Percentiles rank a stretch among this genome's conserved stretches.
These are phyloP conservation scores for Ashinkailepas kermadecensis DNA, from an alignment of 2,888 invertebrate genomes.

Conservation along the genomic window DNA sequence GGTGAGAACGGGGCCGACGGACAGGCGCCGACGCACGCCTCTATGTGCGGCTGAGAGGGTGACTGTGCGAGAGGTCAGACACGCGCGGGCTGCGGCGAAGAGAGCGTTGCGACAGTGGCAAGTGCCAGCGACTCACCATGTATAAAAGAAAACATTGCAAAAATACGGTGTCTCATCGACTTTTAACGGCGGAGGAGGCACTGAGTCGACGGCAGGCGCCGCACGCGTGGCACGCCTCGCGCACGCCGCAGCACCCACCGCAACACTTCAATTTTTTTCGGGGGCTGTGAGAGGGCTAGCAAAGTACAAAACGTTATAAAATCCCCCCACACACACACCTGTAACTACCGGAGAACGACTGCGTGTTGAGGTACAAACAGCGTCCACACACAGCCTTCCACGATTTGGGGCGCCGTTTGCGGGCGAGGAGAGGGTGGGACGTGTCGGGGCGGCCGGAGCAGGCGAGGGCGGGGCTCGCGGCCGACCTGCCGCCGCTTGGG, in stretches of 20 bases:
- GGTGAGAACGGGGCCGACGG: too few relatives aligned
- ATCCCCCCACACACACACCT: background rate
- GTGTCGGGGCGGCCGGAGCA: background rate
- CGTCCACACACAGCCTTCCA: background rate
- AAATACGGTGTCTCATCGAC: constrained; percentile 22
- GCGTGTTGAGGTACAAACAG: constrained; percentile 14
- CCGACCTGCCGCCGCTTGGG: background rate
- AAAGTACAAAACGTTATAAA: constrained; percentile 16
- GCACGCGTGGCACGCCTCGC: background rate
- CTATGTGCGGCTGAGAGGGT: background rate
- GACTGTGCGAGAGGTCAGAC: background rate
- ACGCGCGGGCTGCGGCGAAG: background rate
- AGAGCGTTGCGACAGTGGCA: background rate
- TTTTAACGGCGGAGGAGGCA: constrained; percentile 10
- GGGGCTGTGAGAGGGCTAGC: constrained; percentile 4
- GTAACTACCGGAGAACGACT: background rate
- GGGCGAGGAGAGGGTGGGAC: background rate
- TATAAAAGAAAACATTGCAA: constrained; percentile 21
- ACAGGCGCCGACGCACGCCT: too few relatives aligned
- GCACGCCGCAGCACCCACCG: background rate
- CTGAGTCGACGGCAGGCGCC: background rate
- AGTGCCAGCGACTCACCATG: constrained; percentile 1
- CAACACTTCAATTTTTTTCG: background rate
- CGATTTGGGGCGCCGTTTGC: background rate
- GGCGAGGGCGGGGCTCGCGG: background rate